Conservation (phyloP, 1,140 invertebrate species). For the Zophobas morio region DNA sequence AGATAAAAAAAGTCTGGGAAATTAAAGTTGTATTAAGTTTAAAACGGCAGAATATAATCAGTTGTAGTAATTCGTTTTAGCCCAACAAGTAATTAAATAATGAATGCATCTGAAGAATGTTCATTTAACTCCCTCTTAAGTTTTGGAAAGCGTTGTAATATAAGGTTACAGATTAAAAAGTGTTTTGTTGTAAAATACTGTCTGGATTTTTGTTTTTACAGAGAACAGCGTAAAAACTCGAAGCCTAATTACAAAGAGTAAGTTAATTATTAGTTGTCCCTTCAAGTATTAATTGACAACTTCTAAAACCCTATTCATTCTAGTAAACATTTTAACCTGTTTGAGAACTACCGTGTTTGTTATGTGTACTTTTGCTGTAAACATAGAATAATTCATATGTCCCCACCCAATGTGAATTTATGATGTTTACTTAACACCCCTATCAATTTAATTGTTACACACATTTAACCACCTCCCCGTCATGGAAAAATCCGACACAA, state of each 20-base stretch:
- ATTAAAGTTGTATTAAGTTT: too few species aligned
- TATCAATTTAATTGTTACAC: neutral
- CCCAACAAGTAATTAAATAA: too few species aligned
- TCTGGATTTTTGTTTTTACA: conserved; percentile 33
- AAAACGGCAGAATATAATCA: too few species aligned
- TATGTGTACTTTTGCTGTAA: conserved; percentile 1
- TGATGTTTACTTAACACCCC: neutral
- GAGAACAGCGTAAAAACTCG: conserved; percentile 36
- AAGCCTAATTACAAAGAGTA: conserved; percentile 50
- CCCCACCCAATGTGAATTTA: neutral
- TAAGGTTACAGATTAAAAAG: conserved; percentile 2
- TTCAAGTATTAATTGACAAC: neutral
- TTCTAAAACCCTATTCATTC: neutral
- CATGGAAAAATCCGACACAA: neutral
- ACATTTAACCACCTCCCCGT: neutral
- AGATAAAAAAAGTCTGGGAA: too few species aligned
- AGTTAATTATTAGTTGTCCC: conserved; percentile 17
- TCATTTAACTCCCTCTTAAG: too few species aligned
- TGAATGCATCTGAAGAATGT: too few species aligned
- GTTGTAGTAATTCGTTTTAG: too few species aligned
- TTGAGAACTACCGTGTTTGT: neutral
- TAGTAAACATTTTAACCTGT: neutral
- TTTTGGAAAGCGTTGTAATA: neutral
- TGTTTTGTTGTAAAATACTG: neutral
- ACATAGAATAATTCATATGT: conserved; percentile 11